A percentile compares a stretch with the other conserved stretches of the same genome.
phyloP scores from a whole-genome alignment of 2,888 invertebrate genomes.

The Dicycla oo region DNA sequence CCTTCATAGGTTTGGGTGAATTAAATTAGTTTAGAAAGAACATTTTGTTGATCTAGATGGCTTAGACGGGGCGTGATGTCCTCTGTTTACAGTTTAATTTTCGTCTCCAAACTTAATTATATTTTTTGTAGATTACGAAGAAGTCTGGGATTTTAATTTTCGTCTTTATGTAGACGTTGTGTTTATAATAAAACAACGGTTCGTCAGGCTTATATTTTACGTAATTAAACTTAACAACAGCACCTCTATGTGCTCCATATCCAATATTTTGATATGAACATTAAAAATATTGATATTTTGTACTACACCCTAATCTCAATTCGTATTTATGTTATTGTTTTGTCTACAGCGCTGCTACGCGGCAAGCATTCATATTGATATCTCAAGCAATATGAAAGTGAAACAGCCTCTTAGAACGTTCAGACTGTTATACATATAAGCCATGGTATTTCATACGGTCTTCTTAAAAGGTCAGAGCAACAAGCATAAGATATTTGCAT shows the following conservation, averaged over 20 bases:
- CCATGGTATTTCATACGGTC: conserved; percentile 38
- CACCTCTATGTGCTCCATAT: background rate
- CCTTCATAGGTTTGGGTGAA: conserved; percentile 30
- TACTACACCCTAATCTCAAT: conserved; percentile 43
- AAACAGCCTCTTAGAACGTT: conserved; percentile 37
- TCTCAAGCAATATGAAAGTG: conserved; percentile 54
- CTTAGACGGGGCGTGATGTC: background rate
- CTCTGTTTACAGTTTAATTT: conserved; percentile 41
- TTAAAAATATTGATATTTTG: conserved; percentile 39
- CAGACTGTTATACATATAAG: conserved; percentile 37
- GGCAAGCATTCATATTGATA: conserved; percentile 66
- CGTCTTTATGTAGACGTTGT: background rate
- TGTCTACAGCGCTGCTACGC: conserved; percentile 58
- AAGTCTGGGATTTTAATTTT: conserved; percentile 19
- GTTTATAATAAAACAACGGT: background rate
- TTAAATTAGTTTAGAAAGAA: conserved; percentile 26
- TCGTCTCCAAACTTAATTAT: conserved; percentile 1
- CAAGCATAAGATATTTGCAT: conserved; percentile 49
- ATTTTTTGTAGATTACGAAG: conserved; percentile 12
- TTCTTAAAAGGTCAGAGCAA: conserved; percentile 43
- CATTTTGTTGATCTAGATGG: conserved; percentile 21
- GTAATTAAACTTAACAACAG: background rate
- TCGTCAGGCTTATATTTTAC: background rate
- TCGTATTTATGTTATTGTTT: conserved; percentile 56
- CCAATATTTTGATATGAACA: background rate